Evolutionary conservation across 2,113 vertebrate species (phyloP).

Genomic region (Cyprinus carpio): DNA sequence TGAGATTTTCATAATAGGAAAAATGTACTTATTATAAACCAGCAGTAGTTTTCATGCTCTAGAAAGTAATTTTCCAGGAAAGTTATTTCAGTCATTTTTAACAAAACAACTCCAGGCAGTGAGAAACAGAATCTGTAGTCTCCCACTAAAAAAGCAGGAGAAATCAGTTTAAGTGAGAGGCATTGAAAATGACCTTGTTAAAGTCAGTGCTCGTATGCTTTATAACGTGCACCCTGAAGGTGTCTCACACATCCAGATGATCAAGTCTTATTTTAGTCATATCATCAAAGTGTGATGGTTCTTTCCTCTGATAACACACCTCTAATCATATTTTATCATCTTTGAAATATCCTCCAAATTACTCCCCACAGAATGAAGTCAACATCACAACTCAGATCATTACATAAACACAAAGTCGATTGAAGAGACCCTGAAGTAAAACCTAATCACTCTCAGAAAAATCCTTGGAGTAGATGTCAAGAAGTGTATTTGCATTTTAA

Average conservation of each 20-base stretch:
- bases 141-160: not conserved
- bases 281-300: not conserved
- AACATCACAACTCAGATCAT: not conserved
- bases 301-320: conserved; percentile 11
- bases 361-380: not conserved
- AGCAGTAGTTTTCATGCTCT: not conserved
- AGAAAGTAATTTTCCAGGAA: too few species aligned
- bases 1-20: not conserved
- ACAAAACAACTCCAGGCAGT: not conserved
- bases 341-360: conserved; percentile 10
- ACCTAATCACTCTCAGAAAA: conserved; percentile 20
- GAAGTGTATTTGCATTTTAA: conserved; percentile 47
- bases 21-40: not conserved
- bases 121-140: not conserved
- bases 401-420: conserved; percentile 1
- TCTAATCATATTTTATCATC: conserved; percentile 18
- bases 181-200: conserved; percentile 32
- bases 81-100: not conserved
- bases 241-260: not conserved
- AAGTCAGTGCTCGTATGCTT: not conserved
- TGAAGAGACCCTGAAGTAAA: not conserved
- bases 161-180: not conserved
- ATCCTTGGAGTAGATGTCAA: conserved; percentile 31
- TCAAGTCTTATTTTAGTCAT: not conserved
- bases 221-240: conserved; percentile 5